A percentile compares a stretch with the other conserved stretches of the same genome.
phyloP scores from a whole-genome alignment of 1,140 invertebrate genomes.

The Asbolus verrucosus region DNA sequence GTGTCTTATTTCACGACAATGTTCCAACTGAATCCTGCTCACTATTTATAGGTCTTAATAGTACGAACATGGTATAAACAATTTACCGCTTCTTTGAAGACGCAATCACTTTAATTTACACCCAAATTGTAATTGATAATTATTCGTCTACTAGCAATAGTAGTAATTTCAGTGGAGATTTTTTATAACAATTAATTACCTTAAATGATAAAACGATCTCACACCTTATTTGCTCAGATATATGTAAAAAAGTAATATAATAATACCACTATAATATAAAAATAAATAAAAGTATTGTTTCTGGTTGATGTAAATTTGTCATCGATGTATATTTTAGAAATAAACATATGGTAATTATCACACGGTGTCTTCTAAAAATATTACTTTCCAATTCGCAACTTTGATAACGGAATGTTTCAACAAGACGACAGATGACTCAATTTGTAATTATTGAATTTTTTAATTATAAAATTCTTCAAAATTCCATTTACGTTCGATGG shows the following conservation, averaged over 20 bases:
- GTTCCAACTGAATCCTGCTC: slow-evolving; percentile 3
- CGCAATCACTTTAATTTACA: slow-evolving; percentile 24
- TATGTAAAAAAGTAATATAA: too few species aligned
- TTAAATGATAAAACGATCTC: too few species aligned
- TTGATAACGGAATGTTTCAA: slow-evolving; percentile 19
- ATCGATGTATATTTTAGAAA: background rate
- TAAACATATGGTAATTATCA: background rate
- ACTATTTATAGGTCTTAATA: slow-evolving; percentile 16
- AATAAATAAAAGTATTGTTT: slow-evolving; percentile 1
- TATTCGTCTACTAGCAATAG: too few species aligned
- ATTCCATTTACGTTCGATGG: too few species aligned
- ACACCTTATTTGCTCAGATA: too few species aligned
- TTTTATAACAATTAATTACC: too few species aligned
- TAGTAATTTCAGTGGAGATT: too few species aligned
- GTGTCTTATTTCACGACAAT: background rate
- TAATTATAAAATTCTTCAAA: too few species aligned
- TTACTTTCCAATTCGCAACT: slow-evolving; percentile 8
- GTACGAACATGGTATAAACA: slow-evolving; percentile 17
- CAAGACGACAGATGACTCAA: background rate
- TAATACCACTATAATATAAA: background rate
- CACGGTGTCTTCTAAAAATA: background rate
- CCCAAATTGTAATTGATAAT: slow-evolving; percentile 10
- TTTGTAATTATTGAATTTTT: slow-evolving; percentile 10
- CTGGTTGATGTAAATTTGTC: slow-evolving; percentile 6
- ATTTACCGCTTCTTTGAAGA: slow-evolving; percentile 23